A percentile compares a stretch with the other conserved stretches of the same genome.
Conservation (phyloP, 2,888 invertebrate genomes). For the Pseudanteris insignis region DNA sequence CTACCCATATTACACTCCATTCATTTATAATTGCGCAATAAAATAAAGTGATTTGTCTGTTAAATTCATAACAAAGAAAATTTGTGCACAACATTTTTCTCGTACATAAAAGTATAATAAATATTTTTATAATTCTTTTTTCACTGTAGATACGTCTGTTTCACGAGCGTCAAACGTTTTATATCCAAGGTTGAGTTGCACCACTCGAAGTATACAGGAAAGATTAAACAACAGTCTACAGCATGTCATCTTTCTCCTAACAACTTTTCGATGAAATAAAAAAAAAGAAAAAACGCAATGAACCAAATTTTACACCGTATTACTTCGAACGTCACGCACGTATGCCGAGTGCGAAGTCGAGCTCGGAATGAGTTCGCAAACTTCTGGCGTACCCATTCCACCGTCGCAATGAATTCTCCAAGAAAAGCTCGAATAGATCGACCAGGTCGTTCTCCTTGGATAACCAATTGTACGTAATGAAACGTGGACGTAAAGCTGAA, state of each 20-base stretch:
- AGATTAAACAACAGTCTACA: too few species aligned
- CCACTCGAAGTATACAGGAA: too few species aligned
- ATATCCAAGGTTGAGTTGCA: too few species aligned
- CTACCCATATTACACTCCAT: too few species aligned
- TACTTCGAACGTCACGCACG: conserved; percentile 1
- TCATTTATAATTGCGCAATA: too few species aligned
- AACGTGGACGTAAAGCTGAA: conserved; percentile 15
- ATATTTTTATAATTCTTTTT: too few species aligned
- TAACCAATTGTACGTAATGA: conserved; percentile 12
- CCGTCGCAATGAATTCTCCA: background rate
- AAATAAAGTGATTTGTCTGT: too few species aligned
- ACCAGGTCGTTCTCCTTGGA: conserved; percentile 3
- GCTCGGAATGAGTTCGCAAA: conserved; percentile 9
- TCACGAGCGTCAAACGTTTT: too few species aligned
- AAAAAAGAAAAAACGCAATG: conserved; percentile 1
- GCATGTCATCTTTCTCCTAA: background rate
- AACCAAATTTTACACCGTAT: conserved; percentile 22
- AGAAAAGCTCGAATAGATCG: background rate
- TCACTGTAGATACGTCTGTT: too few species aligned
- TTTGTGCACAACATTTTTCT: too few species aligned
- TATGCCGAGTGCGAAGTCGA: conserved; percentile 10
- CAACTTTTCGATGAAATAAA: background rate
- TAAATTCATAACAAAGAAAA: too few species aligned
- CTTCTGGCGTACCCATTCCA: conserved; percentile 1
- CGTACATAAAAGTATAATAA: too few species aligned